Percentiles rank a stretch among this genome's conserved stretches.
phyloP scores from a whole-genome alignment of 2,888 invertebrate genomes.

The Nemurella pictetii region DNA sequence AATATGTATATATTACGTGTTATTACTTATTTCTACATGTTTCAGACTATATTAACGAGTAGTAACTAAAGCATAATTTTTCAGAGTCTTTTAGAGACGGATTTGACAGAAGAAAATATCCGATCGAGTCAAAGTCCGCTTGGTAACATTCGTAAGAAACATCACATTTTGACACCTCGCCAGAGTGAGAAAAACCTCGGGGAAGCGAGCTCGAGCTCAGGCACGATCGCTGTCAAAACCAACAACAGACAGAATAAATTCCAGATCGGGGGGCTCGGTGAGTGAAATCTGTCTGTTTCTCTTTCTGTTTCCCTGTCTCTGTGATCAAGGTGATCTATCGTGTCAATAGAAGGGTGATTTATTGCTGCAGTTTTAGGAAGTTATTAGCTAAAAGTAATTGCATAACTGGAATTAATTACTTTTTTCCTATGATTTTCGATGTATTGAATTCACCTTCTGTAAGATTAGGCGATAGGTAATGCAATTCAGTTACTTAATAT shows the following conservation, averaged over 20 bases:
- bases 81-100: constrained; percentile 83
- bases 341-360: too few relatives aligned
- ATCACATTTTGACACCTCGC: constrained; percentile 76
- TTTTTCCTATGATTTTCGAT: too few relatives aligned
- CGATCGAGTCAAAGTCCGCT: constrained; percentile 78
- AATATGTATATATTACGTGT: too few relatives aligned
- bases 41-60: constrained; percentile 9
- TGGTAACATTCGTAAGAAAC: constrained; percentile 72
- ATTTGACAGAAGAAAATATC: constrained; percentile 70
- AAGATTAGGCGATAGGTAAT: too few relatives aligned
- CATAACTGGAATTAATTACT: too few relatives aligned
- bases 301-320: background rate
- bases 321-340: too few relatives aligned
- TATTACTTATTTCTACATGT: background rate
- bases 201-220: constrained; percentile 59
- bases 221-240: constrained; percentile 51
- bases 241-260: constrained; percentile 55
- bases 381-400: too few relatives aligned
- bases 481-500: too few relatives aligned
- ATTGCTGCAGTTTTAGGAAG: too few relatives aligned
- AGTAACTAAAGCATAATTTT: constrained; percentile 38
- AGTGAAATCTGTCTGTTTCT: constrained; percentile 40
- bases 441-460: too few relatives aligned
- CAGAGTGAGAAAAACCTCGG: constrained; percentile 79
- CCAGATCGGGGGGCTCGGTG: constrained; percentile 74